Base-by-base conservation (phyloP, 2,888 invertebrate species). In the Pachydiplax longipennis region DNA sequence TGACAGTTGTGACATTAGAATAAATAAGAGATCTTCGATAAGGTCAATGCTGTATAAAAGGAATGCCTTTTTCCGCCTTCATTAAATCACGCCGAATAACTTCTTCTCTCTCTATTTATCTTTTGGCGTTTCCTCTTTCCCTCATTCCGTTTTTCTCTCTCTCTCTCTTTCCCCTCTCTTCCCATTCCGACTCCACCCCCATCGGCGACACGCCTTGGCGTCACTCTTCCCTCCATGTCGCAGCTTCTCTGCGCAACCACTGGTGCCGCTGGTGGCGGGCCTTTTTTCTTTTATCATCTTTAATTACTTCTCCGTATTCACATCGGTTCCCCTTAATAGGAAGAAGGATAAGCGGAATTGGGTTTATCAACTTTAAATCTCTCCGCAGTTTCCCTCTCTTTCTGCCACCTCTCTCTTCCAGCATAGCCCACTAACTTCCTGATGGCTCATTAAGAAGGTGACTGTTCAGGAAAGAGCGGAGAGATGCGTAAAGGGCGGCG, bases 401-500 rank as follows among this genome's bases (percentile, higher is more conserved):
- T 31, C 53, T 25, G 12, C 58, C 53, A 48, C 18, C 83, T 44
- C 53, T 82, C 25, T 80, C 35, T 25, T 58, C 35, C 18, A 31
- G 5, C 58, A 53, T 35, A 31, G 48, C 48, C 48, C 58, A 13
- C 48, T 35, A 58, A n/a, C 61, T 58, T 58, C 35, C 61, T 37
- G 87, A 87, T 61, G 87, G 87, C 87, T 87, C 87, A 87, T 87
- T 87, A 87, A 61, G 61, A 37, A 61, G 58, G 61, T 87, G 61
- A 61, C 87, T 87, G 58, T 22, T 61, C 10, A 73, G 65, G 22
- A 65, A 65, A 25, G 22, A 22, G 22, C 22, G 65, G 25, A 22
- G 65, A n/a, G 31, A 25, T 73, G 73, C 25, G 73, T 25, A 73
- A 73, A 73, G 31, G 31, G 73, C 25, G 31, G 73, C 73, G 73